Conservation (phyloP, 1,140 invertebrate species). For the Hetaerina americana region DNA sequence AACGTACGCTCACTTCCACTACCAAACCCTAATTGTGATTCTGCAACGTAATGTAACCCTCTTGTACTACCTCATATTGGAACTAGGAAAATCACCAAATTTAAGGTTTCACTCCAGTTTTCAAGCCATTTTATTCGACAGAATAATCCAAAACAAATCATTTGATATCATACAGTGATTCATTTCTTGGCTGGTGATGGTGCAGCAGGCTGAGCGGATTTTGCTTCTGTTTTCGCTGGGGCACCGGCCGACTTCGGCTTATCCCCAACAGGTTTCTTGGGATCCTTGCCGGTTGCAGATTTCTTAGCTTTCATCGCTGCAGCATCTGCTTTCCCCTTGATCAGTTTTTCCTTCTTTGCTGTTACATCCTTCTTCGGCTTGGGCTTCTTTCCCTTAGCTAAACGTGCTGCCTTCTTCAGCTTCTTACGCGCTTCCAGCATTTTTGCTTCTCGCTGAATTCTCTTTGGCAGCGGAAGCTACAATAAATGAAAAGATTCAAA, state of each 20-base stretch:
- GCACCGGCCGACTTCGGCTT: too few relatives aligned
- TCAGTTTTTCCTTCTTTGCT: conserved; percentile 9
- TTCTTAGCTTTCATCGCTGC: conserved; percentile 24
- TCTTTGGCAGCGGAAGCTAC: conserved; percentile 38
- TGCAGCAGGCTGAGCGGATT: conserved; percentile 1
- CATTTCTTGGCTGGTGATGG: neutral
- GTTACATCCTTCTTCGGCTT: conserved; percentile 26
- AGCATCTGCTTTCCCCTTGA: neutral
- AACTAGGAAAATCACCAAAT: too few relatives aligned
- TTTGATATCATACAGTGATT: neutral
- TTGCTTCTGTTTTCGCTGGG: conserved; percentile 10
- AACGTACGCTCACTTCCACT: too few relatives aligned
- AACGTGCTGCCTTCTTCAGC: conserved; percentile 34
- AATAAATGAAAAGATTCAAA: conserved; percentile 17
- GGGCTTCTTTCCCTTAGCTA: conserved; percentile 36
- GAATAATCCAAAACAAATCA: too few relatives aligned
- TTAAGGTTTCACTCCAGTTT: too few relatives aligned
- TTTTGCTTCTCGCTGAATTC: conserved; percentile 35
- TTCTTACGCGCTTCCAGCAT: conserved; percentile 35
- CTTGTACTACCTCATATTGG: too few relatives aligned
- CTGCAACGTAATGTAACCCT: too few relatives aligned
- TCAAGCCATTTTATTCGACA: too few relatives aligned
- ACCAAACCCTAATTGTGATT: too few relatives aligned
- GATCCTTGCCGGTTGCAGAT: conserved; percentile 22
- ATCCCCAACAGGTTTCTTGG: conserved; percentile 14